Percentiles rank a stretch among this genome's conserved stretches.
phyloP scores from a whole-genome alignment of 2,113 vertebrate species.

The Prionailurus viverrinus region DNA sequence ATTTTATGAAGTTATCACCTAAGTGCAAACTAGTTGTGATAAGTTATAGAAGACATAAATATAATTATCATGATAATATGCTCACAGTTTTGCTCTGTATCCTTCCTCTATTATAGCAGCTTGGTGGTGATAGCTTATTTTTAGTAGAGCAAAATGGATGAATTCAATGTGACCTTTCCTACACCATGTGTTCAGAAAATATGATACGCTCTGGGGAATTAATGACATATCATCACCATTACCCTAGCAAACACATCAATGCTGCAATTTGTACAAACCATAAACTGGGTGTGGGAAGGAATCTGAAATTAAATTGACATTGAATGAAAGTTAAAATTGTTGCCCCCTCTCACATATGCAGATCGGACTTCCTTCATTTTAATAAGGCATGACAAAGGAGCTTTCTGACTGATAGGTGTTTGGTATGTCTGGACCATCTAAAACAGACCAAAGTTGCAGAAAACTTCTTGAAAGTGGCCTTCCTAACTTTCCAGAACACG shows the following conservation, averaged over 20 bases:
- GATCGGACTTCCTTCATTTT: slow-evolving; percentile 23
- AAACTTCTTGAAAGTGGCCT: not conserved
- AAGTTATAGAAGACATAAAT: slow-evolving; percentile 36
- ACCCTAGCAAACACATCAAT: slow-evolving; percentile 68
- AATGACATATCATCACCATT: slow-evolving; percentile 79
- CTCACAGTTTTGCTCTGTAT: not conserved
- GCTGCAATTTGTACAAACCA: slow-evolving; percentile 76
- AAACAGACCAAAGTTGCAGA: not conserved
- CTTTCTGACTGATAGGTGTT: slow-evolving; percentile 23
- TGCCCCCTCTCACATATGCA: not conserved
- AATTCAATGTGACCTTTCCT: slow-evolving; percentile 78
- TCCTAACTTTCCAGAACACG: not conserved
- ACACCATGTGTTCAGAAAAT: slow-evolving; percentile 64
- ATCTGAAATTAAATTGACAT: slow-evolving; percentile 68
- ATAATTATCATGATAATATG: not conserved
- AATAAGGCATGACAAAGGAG: slow-evolving; percentile 36
- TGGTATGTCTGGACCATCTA: not conserved
- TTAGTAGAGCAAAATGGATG: slow-evolving; percentile 25
- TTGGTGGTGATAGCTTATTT: not conserved
- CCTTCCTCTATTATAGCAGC: not conserved
- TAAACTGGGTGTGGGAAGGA: slow-evolving; percentile 66
- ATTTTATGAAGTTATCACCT: not conserved
- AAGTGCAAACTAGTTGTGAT: not conserved
- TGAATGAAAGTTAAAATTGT: slow-evolving; percentile 67
- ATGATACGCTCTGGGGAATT: slow-evolving; percentile 77